A percentile compares a stretch with the other conserved stretches of the same genome.
Evolutionary conservation across 2,888 invertebrate genomes (phyloP).

Genomic region (Coremacera marginata): DNA sequence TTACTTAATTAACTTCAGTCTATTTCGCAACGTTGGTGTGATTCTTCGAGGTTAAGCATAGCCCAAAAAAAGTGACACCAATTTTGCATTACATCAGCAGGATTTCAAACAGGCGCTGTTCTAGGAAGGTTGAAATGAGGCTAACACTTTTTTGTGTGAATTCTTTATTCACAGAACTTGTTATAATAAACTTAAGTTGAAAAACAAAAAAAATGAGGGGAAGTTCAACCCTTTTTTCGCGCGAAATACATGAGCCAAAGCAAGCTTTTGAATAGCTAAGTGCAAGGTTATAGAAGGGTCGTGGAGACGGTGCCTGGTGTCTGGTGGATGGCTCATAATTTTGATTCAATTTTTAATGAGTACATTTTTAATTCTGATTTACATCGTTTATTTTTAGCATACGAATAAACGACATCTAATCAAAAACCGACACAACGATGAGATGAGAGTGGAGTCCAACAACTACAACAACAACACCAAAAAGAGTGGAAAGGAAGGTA

Average conservation of each 20-base stretch:
- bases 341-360: conserved; percentile 32
- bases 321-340: neutral
- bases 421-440: neutral
- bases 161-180: too few relatives aligned
- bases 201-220: neutral
- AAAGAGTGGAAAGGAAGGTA: neutral
- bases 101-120: neutral
- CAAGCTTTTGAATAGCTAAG: neutral
- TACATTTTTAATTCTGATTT: conserved; percentile 34
- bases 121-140: too few relatives aligned
- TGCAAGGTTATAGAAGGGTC: neutral
- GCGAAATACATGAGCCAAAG: neutral
- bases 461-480: neutral
- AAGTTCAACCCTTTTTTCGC: too few relatives aligned
- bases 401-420: conserved; percentile 20
- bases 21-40: neutral
- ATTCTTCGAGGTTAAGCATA: neutral
- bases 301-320: neutral
- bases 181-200: neutral
- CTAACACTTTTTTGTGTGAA: too few relatives aligned
- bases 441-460: neutral
- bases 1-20: conserved; percentile 22
- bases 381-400: neutral
- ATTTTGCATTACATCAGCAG: neutral
- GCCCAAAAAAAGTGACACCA: too few relatives aligned